Evolutionary conservation across 2,797 vertebrate genomes (phyloP).

Genomic region (Tragelaphus oryx): DNA sequence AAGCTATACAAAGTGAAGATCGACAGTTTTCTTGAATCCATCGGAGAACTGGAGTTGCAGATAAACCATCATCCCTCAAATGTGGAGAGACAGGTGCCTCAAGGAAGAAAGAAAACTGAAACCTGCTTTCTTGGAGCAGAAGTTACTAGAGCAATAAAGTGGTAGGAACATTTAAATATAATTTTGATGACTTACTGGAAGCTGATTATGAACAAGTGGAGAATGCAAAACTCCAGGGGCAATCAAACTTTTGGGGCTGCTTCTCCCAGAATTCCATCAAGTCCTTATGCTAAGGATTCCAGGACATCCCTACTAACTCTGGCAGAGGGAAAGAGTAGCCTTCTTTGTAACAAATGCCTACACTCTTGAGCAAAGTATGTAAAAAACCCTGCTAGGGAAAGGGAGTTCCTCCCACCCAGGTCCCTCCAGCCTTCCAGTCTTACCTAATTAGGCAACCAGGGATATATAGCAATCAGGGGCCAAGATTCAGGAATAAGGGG

Average conservation of each 20-base stretch:
- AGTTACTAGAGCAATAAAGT: not conserved
- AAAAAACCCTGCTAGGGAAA: not conserved
- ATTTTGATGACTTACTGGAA: not conserved
- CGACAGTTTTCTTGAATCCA: not conserved
- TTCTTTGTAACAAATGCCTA: not conserved
- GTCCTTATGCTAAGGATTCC: not conserved
- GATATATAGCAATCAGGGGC: not conserved
- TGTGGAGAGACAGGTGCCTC: not conserved
- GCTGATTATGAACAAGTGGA: not conserved
- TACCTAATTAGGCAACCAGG: not conserved
- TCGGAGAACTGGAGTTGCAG: not conserved
- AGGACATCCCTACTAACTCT: not conserved
- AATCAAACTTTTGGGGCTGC: not conserved
- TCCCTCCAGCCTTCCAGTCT: not conserved
- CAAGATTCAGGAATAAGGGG: not conserved
- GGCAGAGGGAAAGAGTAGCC: not conserved
- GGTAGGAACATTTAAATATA: not conserved
- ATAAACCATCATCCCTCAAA: not conserved
- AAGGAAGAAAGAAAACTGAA: not conserved
- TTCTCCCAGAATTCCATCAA: not conserved
- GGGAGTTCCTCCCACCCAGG: not conserved
- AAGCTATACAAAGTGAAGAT: not conserved
- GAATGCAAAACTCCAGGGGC: not conserved
- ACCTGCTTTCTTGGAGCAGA: not conserved
- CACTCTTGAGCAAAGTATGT: not conserved